These are phyloP conservation scores for Vespertilio murinus DNA, from an alignment of 2,797 vertebrate species.

Conservation along the genomic window DNA sequence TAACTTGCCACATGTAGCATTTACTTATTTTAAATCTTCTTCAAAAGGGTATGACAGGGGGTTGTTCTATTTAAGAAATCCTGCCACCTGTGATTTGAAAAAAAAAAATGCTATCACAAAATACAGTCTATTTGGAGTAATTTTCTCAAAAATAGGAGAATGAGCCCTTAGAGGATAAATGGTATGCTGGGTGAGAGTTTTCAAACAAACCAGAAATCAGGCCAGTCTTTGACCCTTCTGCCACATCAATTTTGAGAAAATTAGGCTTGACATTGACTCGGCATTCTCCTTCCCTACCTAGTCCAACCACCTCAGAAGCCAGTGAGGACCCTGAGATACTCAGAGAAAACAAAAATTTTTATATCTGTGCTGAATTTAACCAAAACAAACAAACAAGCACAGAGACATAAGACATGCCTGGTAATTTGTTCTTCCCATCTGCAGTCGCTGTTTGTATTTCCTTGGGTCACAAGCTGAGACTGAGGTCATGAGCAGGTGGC, in stretches of 20 bases:
- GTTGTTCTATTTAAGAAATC: conserved; percentile 1
- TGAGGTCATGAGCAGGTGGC: not conserved
- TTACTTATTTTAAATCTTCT: conserved; percentile 26
- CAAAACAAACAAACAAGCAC: not conserved
- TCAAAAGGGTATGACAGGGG: not conserved
- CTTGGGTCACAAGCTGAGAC: not conserved
- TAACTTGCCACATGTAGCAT: not conserved
- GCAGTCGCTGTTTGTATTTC: not conserved
- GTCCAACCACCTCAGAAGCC: not conserved
- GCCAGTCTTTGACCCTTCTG: not conserved
- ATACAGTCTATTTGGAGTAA: not conserved
- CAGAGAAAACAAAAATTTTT: too few relatives aligned
- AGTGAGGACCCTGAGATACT: not conserved
- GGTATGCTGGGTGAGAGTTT: not conserved
- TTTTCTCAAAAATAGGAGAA: conserved; percentile 33
- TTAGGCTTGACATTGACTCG: not conserved
- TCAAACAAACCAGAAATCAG: not conserved
- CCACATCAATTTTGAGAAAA: not conserved
- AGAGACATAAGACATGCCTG: not conserved
- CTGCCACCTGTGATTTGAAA: not conserved
- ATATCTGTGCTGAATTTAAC: too few relatives aligned
- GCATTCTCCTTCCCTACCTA: not conserved
- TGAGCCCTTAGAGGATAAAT: not conserved
- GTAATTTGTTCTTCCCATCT: not conserved
- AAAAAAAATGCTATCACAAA: conserved; percentile 16